These are phyloP conservation scores for Oenanthe oenanthe DNA, from an alignment of 2,113 vertebrate genomes.

Conservation along the genomic window DNA sequence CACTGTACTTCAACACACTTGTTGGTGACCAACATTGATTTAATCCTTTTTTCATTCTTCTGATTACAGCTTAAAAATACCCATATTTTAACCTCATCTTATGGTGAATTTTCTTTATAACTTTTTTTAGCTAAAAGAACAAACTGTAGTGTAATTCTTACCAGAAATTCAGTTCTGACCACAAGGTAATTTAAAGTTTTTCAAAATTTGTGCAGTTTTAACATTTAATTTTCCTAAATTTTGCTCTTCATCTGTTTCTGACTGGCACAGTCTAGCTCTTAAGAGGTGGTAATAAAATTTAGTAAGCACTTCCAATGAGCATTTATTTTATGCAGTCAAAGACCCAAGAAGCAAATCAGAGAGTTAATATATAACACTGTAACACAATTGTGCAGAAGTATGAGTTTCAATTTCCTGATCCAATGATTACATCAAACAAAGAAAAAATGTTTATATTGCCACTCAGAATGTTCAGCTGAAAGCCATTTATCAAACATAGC, in stretches of 20 bases:
- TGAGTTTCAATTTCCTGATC: conserved; percentile 24
- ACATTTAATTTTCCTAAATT: background rate
- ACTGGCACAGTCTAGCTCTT: background rate
- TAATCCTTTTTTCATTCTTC: background rate
- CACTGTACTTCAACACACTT: background rate
- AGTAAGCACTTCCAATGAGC: background rate
- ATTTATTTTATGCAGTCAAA: background rate
- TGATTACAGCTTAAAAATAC: background rate
- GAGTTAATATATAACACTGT: background rate
- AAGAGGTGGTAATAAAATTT: background rate
- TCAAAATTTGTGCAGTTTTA: background rate
- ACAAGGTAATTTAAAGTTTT: background rate
- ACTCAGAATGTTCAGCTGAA: conserved; percentile 15
- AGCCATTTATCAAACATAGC: conserved; percentile 41
- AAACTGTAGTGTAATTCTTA: background rate
- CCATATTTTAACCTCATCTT: background rate
- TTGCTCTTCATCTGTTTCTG: background rate
- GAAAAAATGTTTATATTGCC: background rate
- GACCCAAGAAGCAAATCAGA: background rate
- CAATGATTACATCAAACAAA: conserved; percentile 1
- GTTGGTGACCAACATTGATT: background rate
- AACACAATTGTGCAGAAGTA: background rate
- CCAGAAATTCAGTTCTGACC: background rate
- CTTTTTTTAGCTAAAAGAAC: background rate
- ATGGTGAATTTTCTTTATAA: background rate